Base-by-base conservation (phyloP, 2,797 vertebrate genomes). In the Prunella strophiata region DNA sequence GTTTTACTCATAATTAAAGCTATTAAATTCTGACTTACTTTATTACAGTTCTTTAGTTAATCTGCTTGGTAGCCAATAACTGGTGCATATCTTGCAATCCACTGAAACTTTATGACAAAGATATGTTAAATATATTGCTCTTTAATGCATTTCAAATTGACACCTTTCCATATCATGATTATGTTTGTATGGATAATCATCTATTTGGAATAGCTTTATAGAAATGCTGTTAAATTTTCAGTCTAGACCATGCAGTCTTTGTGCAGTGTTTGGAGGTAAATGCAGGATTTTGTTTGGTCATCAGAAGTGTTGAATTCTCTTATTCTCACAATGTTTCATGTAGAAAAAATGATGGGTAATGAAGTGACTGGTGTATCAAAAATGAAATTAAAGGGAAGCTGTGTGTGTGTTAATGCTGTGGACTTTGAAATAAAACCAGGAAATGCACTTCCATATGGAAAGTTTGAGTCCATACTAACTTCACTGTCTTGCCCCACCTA, bases 281-380 rank as follows among this genome's bases (percentile, higher is more conserved):
- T 81, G 70, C 7, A 85, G 52, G 73, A 77, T 85, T 79, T 65
- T 88, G 5, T 77, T 83, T 77, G 20, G 38, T 80, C 40, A 91
- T 91, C 29, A 30, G 47, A 91, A 85, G 6, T 1, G 34, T 71
- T 42, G 30, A 87, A 36, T 88, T 92, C 23, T 85, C 45, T 83
- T 47, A 78, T 58, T 95, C 91, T 73, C 40, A 8, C 30, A 75
- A 76, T 72, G 11, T 16, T 7, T 3, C 16, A 8, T 76, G n/a
- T 54, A 76, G 16, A 12, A 72, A 57, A 68, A 79, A 91, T 65
- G 25, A 91, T 85, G 47, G 96, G 84, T 81, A 86, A 96, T 74
- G 16, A 88, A 87, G 57, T 72, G 43, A 74, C 36, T 82, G 34
- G 23, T 83, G 21, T 83, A 54, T n/a, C 1, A 30, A 66, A 78